These are phyloP conservation scores for Casuarius casuarius DNA, from an alignment of 2,113 vertebrate species.

Conservation along the genomic window DNA sequence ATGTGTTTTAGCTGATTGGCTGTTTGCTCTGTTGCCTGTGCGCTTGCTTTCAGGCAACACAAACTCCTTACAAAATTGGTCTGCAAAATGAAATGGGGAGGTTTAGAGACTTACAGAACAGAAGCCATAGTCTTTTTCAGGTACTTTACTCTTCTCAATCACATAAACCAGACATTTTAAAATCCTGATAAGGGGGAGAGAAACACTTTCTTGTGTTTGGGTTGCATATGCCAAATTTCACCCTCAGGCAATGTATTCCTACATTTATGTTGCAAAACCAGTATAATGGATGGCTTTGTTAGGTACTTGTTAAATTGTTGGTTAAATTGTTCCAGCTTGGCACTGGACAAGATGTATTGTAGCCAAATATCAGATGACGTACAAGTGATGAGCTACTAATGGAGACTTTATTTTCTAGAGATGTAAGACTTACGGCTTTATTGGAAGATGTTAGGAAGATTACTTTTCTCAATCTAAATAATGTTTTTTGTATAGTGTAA, in stretches of 20 bases:
- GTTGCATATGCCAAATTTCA: neutral
- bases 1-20: neutral
- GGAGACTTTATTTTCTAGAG: constrained; percentile 2
- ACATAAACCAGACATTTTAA: constrained; percentile 33
- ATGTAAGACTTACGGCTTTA: neutral
- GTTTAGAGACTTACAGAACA: neutral
- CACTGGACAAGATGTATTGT: neutral
- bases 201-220: neutral
- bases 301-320: neutral
- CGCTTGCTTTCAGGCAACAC: neutral
- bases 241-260: neutral
- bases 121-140: neutral
- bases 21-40: neutral
- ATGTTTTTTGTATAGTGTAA: neutral
- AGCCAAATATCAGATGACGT: neutral
- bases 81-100: neutral
- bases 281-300: neutral
- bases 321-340: constrained; percentile 5
- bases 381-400: neutral
- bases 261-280: neutral
- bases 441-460: neutral
- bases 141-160: neutral
- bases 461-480: neutral
- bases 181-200: neutral
- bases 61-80: neutral